Evolutionary conservation across 2,888 invertebrate genomes (phyloP).

Genomic region (Sepioteuthis lessoniana): DNA sequence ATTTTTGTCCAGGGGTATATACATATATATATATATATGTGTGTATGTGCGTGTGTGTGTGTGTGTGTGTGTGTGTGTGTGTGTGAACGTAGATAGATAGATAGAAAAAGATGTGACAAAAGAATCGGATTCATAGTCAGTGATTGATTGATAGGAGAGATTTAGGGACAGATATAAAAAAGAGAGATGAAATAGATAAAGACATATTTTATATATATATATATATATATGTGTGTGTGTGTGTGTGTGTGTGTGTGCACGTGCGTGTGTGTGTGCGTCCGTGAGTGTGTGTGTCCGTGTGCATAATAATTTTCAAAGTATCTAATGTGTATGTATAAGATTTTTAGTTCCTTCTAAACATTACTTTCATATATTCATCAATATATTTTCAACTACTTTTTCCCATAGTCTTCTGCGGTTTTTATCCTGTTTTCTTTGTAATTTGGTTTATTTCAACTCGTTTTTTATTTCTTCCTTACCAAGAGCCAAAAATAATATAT

Average conservation of each 20-base stretch:
- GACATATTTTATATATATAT: too few species aligned
- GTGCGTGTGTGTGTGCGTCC: not conserved
- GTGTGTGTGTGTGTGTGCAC: too few species aligned
- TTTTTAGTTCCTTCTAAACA: not conserved
- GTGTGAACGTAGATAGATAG: too few species aligned
- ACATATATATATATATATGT: not conserved
- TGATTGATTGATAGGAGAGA: too few species aligned
- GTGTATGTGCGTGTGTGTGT: not conserved
- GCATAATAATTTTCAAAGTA: too few species aligned
- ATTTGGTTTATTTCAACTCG: not conserved
- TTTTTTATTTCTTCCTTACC: not conserved
- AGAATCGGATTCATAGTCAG: too few species aligned
- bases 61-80: not conserved
- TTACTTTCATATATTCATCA: not conserved
- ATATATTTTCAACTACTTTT: not conserved
- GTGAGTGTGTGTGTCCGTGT: not conserved
- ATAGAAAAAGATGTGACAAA: too few species aligned
- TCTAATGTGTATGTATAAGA: not conserved
- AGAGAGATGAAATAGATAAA: too few species aligned
- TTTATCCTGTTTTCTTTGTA: not conserved
- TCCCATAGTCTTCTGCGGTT: not conserved
- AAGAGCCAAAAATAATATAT: not conserved
- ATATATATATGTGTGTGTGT: too few species aligned
- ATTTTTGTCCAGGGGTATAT: too few species aligned
- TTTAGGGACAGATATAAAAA: too few species aligned